Evolutionary conservation across 2,113 vertebrate species (phyloP), one percentile per base, ranked within the genome.

Genomic region (Alligator sinensis): DNA sequence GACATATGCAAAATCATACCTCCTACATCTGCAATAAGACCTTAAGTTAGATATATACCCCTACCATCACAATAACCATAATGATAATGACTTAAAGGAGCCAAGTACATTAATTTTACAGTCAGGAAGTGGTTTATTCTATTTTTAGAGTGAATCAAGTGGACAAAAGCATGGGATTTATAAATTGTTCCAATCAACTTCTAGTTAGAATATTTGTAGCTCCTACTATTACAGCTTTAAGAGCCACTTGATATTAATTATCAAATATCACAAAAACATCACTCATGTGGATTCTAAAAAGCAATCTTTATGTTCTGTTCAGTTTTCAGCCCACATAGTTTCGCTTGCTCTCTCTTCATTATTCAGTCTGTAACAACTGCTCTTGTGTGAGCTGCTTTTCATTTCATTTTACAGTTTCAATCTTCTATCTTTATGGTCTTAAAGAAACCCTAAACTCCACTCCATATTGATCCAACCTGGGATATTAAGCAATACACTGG

Each of bases 131-230:
- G 82, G 80, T 96, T 95, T 85, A 74, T 85, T 63, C 17, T 87
- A 0, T 16, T 94, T 84, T 94, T 86, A 66, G 86, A 90, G 75
- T 87, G 25, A 89, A 47, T 76, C 28, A 64, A 61, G 28, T 61
- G 64, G 80, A 70, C 87, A 86, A 63, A 96, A 90, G 87, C 77
- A 59, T n/a, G 79, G 90, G 91, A 93, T 93, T 93, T 94, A 55
- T 66, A 94, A 93, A 96, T 90, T 94, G 74, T 80, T 58, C 64
- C 81, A 81, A 93, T 95, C 25, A 0, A 95, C 93, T 88, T 68
- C 27, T 19, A 68, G 17, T 70, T 70, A 70, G 17, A 70, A 70
- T 70, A 19, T 19, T 5, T 21, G 70, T n/a, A 76, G 86, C 14
- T 0, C 88, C 81, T 86, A 76, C 91, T 61, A 92, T 84, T 70